phyloP scores from a whole-genome alignment of 1,140 invertebrate genomes.

The Drosophila littoralis region DNA sequence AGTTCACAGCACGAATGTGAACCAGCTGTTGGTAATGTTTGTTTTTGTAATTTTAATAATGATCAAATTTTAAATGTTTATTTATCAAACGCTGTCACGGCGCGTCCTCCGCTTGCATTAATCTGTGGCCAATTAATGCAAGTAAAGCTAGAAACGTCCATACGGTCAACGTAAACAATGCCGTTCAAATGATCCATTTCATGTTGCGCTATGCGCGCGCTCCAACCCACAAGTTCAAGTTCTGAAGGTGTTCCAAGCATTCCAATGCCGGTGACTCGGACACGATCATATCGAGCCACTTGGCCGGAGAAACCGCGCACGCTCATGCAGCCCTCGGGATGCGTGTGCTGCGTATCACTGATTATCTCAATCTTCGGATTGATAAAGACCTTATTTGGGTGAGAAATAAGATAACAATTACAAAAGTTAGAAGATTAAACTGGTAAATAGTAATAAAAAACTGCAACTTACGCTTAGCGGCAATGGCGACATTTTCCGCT shows the following conservation, averaged over 20 bases:
- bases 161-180: slow-evolving; percentile 88
- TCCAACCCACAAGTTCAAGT: slow-evolving; percentile 87
- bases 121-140: slow-evolving; percentile 58
- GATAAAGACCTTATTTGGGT: slow-evolving; percentile 87
- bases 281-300: slow-evolving; percentile 87
- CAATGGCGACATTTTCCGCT: slow-evolving; percentile 86
- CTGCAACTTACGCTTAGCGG: slow-evolving; percentile 86
- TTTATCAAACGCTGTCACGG: slow-evolving; percentile 61
- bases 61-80: slow-evolving; percentile 5
- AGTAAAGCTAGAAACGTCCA: slow-evolving; percentile 86
- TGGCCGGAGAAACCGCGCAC: slow-evolving; percentile 88
- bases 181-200: slow-evolving; percentile 92
- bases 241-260: slow-evolving; percentile 85
- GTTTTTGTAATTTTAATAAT: background rate
- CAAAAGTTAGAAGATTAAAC: background rate
- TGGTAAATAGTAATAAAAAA: background rate
- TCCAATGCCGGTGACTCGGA: slow-evolving; percentile 88
- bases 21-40: background rate
- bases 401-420: slow-evolving; percentile 1
- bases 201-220: slow-evolving; percentile 90
- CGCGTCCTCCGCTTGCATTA: slow-evolving; percentile 52
- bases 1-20: background rate
- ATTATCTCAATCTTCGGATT: slow-evolving; percentile 89
- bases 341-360: slow-evolving; percentile 86
- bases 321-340: slow-evolving; percentile 89